These are phyloP conservation scores for Rhinolophus sinicus DNA, from an alignment of 2,113 vertebrate species.

Conservation along the genomic window DNA sequence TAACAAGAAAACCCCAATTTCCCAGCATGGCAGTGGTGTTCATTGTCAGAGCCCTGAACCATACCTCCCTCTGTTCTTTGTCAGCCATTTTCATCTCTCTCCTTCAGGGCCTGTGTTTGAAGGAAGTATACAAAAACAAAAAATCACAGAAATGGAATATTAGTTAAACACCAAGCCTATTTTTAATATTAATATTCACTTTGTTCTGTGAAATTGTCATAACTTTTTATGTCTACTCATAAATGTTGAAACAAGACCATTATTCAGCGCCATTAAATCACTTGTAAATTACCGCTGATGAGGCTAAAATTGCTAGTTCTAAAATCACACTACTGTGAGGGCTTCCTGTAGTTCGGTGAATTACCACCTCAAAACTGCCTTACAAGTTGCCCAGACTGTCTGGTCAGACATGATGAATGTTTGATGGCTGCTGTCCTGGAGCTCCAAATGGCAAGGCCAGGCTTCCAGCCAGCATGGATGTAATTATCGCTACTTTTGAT, in stretches of 20 bases:
- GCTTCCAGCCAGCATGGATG: conserved; percentile 38
- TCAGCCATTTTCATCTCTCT: neutral
- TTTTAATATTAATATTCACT: conserved; percentile 77
- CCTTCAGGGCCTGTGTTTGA: conserved; percentile 18
- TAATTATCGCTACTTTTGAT: conserved; percentile 64
- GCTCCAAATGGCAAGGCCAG: conserved; percentile 2
- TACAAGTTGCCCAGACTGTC: conserved; percentile 21
- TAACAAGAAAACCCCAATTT: neutral
- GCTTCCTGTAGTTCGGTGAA: conserved; percentile 69
- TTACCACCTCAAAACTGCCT: conserved; percentile 56
- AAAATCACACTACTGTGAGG: conserved; percentile 60
- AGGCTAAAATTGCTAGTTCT: conserved; percentile 76
- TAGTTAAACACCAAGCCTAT: conserved; percentile 59
- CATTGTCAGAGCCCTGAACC: neutral
- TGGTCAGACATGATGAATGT: conserved; percentile 65
- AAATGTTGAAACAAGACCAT: conserved; percentile 64
- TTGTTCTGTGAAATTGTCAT: conserved; percentile 73
- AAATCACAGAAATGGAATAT: conserved; percentile 23
- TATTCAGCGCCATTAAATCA: conserved; percentile 65
- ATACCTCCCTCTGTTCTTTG: neutral
- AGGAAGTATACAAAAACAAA: neutral
- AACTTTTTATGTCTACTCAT: conserved; percentile 75
- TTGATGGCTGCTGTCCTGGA: conserved; percentile 55
- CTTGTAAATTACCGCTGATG: conserved; percentile 73
- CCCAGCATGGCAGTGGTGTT: neutral